Percentiles rank a stretch among this genome's conserved stretches.
These are phyloP conservation scores for Labrus mixtus DNA, from an alignment of 2,113 vertebrate species.

Conservation along the genomic window DNA sequence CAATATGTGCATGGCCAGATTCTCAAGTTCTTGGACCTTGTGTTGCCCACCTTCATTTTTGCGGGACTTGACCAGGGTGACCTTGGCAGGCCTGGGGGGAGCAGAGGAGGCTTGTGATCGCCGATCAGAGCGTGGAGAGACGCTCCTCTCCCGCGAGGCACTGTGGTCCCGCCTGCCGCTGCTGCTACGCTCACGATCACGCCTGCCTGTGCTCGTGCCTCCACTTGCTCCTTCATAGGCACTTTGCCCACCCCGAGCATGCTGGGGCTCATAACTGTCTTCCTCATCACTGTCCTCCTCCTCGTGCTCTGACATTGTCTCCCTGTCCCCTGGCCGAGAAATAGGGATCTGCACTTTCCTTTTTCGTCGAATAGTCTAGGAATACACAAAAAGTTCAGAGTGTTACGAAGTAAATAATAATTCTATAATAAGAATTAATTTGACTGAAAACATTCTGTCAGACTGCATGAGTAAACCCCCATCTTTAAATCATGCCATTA, in stretches of 20 bases:
- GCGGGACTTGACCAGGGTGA: slow-evolving; percentile 96
- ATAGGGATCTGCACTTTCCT: slow-evolving; percentile 96
- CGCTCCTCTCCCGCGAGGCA: slow-evolving; percentile 91
- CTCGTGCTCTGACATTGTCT: slow-evolving; percentile 93
- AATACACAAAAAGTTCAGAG: slow-evolving; percentile 13
- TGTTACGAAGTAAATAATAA: not conserved
- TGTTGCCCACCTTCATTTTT: slow-evolving; percentile 92
- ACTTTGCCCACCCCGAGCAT: slow-evolving; percentile 77
- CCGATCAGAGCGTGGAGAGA: slow-evolving; percentile 92
- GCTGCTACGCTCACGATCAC: slow-evolving; percentile 77
- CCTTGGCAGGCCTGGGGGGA: slow-evolving; percentile 91
- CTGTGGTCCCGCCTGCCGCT: slow-evolving; percentile 87
- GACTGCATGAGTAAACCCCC: not conserved
- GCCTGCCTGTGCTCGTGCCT: slow-evolving; percentile 84
- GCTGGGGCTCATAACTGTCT: slow-evolving; percentile 85
- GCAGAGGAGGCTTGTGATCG: slow-evolving; percentile 91
- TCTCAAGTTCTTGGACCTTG: not conserved
- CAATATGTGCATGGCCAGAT: not conserved
- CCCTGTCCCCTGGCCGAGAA: slow-evolving; percentile 88
- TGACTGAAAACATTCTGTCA: not conserved
- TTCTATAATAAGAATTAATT: no score
- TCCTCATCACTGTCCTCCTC: slow-evolving; percentile 91
- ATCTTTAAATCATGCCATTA: not conserved
- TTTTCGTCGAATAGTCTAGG: slow-evolving; percentile 95
- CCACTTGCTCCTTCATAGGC: slow-evolving; percentile 72